Evolutionary conservation across 2,113 vertebrate species (phyloP).

Genomic region (Anser brachyrhynchus): DNA sequence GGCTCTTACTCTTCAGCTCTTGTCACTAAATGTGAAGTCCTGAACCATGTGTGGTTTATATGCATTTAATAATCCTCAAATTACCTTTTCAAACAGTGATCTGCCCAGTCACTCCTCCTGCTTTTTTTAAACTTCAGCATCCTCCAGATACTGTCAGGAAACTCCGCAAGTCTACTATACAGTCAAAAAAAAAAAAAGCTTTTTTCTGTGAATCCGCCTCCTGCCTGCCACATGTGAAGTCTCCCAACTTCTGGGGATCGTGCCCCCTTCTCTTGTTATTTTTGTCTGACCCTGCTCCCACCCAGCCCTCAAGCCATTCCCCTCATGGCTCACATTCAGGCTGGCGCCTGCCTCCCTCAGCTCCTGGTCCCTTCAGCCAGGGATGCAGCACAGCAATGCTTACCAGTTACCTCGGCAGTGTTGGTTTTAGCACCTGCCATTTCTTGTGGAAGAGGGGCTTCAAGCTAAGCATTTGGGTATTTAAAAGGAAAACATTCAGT

Average conservation of each 20-base stretch:
- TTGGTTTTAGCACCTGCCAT: not conserved
- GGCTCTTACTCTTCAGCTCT: not conserved
- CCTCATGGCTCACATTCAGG: too few species aligned
- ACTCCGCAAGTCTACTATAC: not conserved
- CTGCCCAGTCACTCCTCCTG: not conserved
- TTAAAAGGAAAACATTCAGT: not conserved
- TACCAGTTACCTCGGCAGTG: too few species aligned
- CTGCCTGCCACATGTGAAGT: not conserved
- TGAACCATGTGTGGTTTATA: rapidly evolving
- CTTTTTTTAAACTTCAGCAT: not conserved
- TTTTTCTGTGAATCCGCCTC: not conserved
- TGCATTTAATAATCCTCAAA: not conserved
- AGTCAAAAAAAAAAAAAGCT: not conserved
- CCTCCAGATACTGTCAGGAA: not conserved
- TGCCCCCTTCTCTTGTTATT: not conserved
- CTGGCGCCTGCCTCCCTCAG: too few species aligned
- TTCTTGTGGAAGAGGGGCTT: not conserved
- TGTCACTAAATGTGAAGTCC: not conserved
- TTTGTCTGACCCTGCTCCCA: not conserved
- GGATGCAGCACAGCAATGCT: not conserved
- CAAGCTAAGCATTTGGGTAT: too few species aligned
- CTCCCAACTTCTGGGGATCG: not conserved
- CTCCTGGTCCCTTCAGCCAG: not conserved
- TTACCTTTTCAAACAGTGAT: not conserved
- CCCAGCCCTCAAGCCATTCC: not conserved